Evolutionary conservation across 2,797 vertebrate genomes (phyloP).

Genomic region (Liasis olivaceus): DNA sequence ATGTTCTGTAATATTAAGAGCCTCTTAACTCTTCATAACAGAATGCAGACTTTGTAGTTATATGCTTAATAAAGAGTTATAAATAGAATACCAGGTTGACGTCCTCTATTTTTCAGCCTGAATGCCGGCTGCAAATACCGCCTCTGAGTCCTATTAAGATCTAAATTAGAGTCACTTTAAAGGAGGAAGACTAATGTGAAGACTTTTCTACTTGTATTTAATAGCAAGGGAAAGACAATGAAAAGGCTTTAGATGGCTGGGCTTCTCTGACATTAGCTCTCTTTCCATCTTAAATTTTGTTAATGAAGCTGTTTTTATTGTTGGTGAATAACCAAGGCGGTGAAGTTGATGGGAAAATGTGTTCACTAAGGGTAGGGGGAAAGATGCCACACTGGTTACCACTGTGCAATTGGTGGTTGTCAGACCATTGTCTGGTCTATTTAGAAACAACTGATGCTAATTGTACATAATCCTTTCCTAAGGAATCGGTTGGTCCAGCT

Average conservation of each 20-base stretch:
- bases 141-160: conserved; percentile 37
- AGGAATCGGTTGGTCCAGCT: conserved; percentile 10
- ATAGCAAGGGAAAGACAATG: conserved; percentile 37
- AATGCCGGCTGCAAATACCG: conserved; percentile 23
- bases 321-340: conserved; percentile 36
- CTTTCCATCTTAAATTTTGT: conserved; percentile 52
- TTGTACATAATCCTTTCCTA: conserved; percentile 58
- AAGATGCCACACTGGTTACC: conserved; percentile 21
- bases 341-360: conserved; percentile 51
- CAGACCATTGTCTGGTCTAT: conserved; percentile 48
- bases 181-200: neutral
- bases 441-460: conserved; percentile 54
- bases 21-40: neutral
- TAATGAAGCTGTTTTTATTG: conserved; percentile 49
- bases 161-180: conserved; percentile 49
- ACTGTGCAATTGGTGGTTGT: conserved; percentile 52
- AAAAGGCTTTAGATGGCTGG: conserved; percentile 46
- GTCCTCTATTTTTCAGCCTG: conserved; percentile 31
- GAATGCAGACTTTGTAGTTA: conserved; percentile 7
- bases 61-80: conserved; percentile 14
- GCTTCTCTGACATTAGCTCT: conserved; percentile 63
- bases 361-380: neutral
- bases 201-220: conserved; percentile 38
- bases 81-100: conserved; percentile 23
- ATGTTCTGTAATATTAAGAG: conserved; percentile 25